Conservation (phyloP, 1,140 invertebrate genomes). For the Listronotus bonariensis region DNA sequence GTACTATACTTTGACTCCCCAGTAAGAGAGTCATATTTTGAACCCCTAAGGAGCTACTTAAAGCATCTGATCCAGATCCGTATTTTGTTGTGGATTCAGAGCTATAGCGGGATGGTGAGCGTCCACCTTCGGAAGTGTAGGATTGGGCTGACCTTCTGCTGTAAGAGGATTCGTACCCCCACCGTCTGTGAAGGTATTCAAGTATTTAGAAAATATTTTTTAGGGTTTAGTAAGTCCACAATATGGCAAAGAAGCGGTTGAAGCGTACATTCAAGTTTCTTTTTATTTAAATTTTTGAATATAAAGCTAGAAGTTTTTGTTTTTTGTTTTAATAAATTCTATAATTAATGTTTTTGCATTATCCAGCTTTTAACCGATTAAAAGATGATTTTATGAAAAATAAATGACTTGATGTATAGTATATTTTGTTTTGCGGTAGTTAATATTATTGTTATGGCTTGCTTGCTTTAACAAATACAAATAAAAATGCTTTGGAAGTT, state of each 20-base stretch:
- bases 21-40: slow-evolving; percentile 16
- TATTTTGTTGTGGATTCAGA: slow-evolving; percentile 38
- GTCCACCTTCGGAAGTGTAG: slow-evolving; percentile 42
- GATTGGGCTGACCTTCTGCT: slow-evolving; percentile 42
- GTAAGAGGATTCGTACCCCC: slow-evolving; percentile 49
- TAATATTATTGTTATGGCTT: no score
- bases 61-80: slow-evolving; percentile 30
- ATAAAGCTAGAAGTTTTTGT: no score
- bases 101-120: slow-evolving; percentile 38
- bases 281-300: no score
- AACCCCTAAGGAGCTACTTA: slow-evolving; percentile 23
- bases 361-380: no score
- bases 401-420: not conserved
- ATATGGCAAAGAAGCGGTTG: not conserved
- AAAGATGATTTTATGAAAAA: not conserved
- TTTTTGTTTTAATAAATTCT: no score
- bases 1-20: not conserved
- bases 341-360: no score
- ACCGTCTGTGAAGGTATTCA: slow-evolving; percentile 42
- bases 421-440: not conserved
- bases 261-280: not conserved
- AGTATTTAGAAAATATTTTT: not conserved
- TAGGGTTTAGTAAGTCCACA: not conserved
- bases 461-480: no score
- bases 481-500: no score